These are phyloP conservation scores for Natator depressus DNA, from an alignment of 2,113 vertebrate genomes.

Conservation along the genomic window DNA sequence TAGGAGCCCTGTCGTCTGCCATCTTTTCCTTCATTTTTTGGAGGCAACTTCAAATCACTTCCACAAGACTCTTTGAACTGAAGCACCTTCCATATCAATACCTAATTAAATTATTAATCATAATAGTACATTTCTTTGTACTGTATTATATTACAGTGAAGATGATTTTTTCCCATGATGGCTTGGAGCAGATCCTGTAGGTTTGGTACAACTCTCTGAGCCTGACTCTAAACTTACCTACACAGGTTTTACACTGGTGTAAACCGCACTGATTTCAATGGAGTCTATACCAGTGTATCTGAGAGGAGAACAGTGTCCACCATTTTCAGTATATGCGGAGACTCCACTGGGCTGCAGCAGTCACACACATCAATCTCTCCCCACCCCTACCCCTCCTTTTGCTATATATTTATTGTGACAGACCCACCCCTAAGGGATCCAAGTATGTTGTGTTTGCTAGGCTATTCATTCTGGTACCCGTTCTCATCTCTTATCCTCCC, in stretches of 20 bases:
- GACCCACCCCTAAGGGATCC: slow-evolving; percentile 59
- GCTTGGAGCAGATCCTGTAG: not conserved
- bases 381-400: slow-evolving; percentile 20
- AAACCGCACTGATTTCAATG: not conserved
- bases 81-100: not conserved
- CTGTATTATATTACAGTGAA: not conserved
- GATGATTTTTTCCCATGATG: not conserved
- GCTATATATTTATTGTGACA: slow-evolving; percentile 74
- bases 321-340: slow-evolving; percentile 56
- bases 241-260: slow-evolving; percentile 14
- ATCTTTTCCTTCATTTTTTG: not conserved
- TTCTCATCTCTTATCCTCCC: slow-evolving; percentile 20
- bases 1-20: not conserved
- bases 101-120: not conserved
- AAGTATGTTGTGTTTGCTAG: not conserved
- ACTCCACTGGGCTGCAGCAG: slow-evolving; percentile 47
- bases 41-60: not conserved
- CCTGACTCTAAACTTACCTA: not conserved
- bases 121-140: not conserved
- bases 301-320: slow-evolving; percentile 57
- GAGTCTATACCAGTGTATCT: slow-evolving; percentile 18
- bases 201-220: slow-evolving; percentile 7
- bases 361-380: slow-evolving; percentile 62
- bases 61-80: not conserved
- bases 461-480: not conserved